Evolutionary conservation across 2,797 vertebrate species (phyloP).

Genomic region (Artibeus jamaicensis): DNA sequence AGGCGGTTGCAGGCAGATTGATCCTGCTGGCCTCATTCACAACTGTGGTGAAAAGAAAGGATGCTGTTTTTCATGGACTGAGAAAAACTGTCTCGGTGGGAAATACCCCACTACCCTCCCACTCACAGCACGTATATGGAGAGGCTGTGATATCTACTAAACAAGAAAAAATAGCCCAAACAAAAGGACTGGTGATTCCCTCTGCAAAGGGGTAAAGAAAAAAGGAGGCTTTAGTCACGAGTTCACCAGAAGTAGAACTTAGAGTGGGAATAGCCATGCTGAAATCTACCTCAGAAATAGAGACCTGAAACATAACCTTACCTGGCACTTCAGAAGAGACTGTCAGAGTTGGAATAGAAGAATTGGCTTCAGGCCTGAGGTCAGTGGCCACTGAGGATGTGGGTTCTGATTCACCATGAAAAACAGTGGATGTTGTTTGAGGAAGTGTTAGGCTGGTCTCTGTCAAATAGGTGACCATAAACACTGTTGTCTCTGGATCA

Average conservation of each 20-base stretch:
- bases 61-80: not conserved
- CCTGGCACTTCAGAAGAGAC: not conserved
- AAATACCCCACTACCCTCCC: not conserved
- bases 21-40: not conserved
- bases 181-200: not conserved
- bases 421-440: not conserved
- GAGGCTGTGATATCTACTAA: not conserved
- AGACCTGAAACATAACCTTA: not conserved
- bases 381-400: not conserved
- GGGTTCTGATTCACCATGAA: not conserved
- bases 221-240: not conserved
- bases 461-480: not conserved
- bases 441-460: not conserved
- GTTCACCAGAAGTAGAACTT: not conserved
- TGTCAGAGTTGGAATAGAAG: not conserved
- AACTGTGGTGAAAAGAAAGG: not conserved
- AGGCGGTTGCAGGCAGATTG: not conserved
- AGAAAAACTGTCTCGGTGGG: not conserved
- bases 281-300: not conserved
- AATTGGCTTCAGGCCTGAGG: not conserved
- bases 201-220: not conserved
- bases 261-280: not conserved
- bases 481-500: not conserved
- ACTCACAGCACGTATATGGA: fast-evolving
- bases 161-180: not conserved